Base-by-base conservation (phyloP, 2,888 invertebrate species). In the Junonia oenone region DNA sequence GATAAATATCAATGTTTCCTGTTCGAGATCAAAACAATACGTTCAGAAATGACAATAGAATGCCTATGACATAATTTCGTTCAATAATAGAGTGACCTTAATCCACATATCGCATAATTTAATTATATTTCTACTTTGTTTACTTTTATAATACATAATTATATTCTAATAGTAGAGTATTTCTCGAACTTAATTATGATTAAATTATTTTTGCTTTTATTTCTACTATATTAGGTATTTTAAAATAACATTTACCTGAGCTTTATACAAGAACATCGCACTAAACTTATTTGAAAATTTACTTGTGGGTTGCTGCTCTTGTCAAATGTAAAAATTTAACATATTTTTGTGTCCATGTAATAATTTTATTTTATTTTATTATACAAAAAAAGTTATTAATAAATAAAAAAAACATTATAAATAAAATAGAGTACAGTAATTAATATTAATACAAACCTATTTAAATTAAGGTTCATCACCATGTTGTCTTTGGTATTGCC, bases 381-480 rank as follows among this genome's bases (percentile, higher is more conserved):
- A n/a, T n/a, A n/a, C n/a, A n/a, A n/a, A n/a, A n/a, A n/a, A n/a
- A n/a, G n/a, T n/a, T n/a, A n/a, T n/a, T n/a, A n/a, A n/a, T n/a
- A n/a, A n/a, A n/a, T n/a, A n/a, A 6, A 15, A 37, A 9, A 37
- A 5, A 6, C 17, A 1, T 2, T 40, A 22, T 40, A 0, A 40
- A 19, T n/a, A 9, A 35, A 40, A 40, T 19, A 19, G 11, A 40
- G 3, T 19, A 40, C 1, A n/a, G n/a, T 56, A 29, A 45, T 13
- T 19, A 17, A 29, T 9, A 31, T 51, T 64, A 78, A 52, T 65
- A 78, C 80, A 54, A 62, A 90, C 90, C 90, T 90, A 73, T 90
- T 87, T 63, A 90, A 64, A 63, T 90, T 90, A 68, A 86, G 86
- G 72, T 77, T 90, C 81, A 88, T 82, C 73, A 90, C 88, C 90